These are phyloP conservation scores for Aphelenchoides avenae DNA, from an alignment of 1,140 invertebrate species.

Conservation along the genomic window DNA sequence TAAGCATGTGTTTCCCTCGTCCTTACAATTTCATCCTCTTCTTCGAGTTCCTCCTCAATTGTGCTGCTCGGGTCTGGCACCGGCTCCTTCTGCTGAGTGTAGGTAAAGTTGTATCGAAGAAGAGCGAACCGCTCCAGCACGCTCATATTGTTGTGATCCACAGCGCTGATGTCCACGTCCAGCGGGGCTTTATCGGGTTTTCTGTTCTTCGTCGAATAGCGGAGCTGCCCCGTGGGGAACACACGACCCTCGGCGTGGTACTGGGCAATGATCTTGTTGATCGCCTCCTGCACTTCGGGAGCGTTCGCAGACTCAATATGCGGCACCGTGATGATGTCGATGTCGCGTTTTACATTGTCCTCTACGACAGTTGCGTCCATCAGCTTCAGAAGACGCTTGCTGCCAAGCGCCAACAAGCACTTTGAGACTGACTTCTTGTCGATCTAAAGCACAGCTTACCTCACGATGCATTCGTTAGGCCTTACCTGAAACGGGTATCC, in stretches of 20 bases:
- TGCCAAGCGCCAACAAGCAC: conserved; percentile 42
- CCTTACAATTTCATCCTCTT: no score
- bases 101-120: background rate
- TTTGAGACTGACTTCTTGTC: conserved; percentile 56
- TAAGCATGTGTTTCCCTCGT: no score
- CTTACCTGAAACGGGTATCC: conserved; percentile 43
- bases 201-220: conserved; percentile 3
- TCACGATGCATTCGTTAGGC: conserved; percentile 1
- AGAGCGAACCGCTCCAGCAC: conserved; percentile 10
- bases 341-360: conserved; percentile 25
- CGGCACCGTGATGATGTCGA: conserved; percentile 31
- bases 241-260: conserved; percentile 42
- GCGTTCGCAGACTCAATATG: conserved; percentile 26
- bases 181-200: background rate
- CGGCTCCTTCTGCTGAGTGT: background rate
- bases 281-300: conserved; percentile 21
- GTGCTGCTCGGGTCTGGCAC: conserved; percentile 4
- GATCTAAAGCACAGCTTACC: conserved; percentile 33
- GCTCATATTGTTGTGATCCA: conserved; percentile 3
- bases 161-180: background rate
- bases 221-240: conserved; percentile 49
- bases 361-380: conserved; percentile 28
- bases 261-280: conserved; percentile 34
- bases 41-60: no score
- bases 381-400: conserved; percentile 27